Base-by-base conservation (phyloP, 2,888 invertebrate genomes). In the Axea sp. region DNA sequence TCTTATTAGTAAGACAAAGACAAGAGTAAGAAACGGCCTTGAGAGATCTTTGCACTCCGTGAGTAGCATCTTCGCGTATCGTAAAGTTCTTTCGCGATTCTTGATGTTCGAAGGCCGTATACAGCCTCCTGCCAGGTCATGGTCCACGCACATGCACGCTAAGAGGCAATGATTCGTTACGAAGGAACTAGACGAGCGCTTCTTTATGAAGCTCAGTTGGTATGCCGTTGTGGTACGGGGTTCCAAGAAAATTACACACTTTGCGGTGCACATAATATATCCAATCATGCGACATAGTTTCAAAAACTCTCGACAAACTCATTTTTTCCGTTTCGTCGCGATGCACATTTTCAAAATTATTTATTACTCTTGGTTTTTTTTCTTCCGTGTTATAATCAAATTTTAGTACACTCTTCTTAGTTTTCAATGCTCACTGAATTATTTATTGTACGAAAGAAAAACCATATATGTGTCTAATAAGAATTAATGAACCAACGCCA, bases 11-110 rank as follows among this genome's bases (percentile, higher is more conserved):
- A 76, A 82, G 83, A 84, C 83, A 84, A 84, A 84, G 84, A 85
- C 84, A 80, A 75, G 69, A 77, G 76, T 59, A 78, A 26, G 39
- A 68, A 76, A 55, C 81, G 86, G 67, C 86, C 86, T 86, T 86
- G 86, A 82, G 80, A 78, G 86, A 86, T 86, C 86, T 85, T 86
- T 86, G 86, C 85, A 84, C 86, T 81, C 84, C 41, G 51, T 65
- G 62, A 51, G 78, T 76, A 79, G 78, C 81, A 81, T 84, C 82
- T 81, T 78, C 69, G 55, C 51, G 51, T 45, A 60, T 67, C 55
- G 59, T 28, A 47, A 33, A 69, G 73, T 75, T 78, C 76, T 73
- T 76, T 71, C 67, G 71, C 74, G 69, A 68, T 75, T 76, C 77
- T 78, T 77, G 79, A 76, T 76, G 77, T 76, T 79, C 78, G 84